These are phyloP conservation scores for Xestia rhomboidea DNA, from an alignment of 2,888 invertebrate genomes.

Conservation along the genomic window DNA sequence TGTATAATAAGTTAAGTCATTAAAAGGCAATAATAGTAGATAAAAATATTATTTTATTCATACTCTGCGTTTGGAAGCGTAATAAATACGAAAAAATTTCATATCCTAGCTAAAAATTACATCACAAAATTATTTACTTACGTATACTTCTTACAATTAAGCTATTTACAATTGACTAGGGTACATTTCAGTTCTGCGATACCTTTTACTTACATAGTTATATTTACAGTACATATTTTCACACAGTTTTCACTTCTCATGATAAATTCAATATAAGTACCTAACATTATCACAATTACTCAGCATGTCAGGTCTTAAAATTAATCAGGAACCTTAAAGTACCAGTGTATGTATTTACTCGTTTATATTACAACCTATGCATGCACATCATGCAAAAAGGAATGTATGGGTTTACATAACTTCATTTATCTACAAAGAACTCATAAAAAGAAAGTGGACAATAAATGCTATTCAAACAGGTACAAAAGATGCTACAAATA, in stretches of 20 bases:
- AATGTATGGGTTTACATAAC: conserved; percentile 76
- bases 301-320: conserved; percentile 74
- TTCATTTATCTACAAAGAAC: conserved; percentile 55
- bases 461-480: conserved; percentile 73
- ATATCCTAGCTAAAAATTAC: conserved; percentile 88
- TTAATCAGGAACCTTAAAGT: conserved; percentile 84
- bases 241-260: conserved; percentile 76
- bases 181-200: conserved; percentile 90
- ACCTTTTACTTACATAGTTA: conserved; percentile 74
- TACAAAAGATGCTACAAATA: conserved; percentile 70
- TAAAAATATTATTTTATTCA: conserved; percentile 90
- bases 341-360: conserved; percentile 70
- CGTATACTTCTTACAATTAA: conserved; percentile 77
- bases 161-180: conserved; percentile 91
- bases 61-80: conserved; percentile 90
- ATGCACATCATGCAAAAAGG: conserved; percentile 72
- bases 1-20: conserved; percentile 36
- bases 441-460: conserved; percentile 50
- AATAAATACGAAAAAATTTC: conserved; percentile 89
- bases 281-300: conserved; percentile 88
- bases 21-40: conserved; percentile 83
- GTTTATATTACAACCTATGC: conserved; percentile 62
- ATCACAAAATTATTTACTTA: conserved; percentile 89
- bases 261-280: conserved; percentile 83
- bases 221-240: conserved; percentile 79